phyloP scores from a whole-genome alignment of 2,888 invertebrate species.

The Campoplex nolae region DNA sequence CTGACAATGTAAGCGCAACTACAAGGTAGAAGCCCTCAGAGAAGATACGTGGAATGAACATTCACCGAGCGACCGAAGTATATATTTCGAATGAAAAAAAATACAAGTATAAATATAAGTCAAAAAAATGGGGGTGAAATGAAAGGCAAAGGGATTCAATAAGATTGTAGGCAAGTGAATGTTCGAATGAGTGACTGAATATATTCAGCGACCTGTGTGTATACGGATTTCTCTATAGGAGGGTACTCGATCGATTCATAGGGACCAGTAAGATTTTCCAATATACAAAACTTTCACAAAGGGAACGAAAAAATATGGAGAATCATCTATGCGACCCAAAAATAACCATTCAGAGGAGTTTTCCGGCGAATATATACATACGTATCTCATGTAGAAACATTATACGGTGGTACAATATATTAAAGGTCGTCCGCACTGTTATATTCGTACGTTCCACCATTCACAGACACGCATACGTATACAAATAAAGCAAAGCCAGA shows the following conservation, averaged over 20 bases:
- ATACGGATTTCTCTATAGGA: background rate
- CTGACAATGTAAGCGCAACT: background rate
- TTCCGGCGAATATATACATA: background rate
- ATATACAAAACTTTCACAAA: background rate
- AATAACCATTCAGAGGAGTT: conserved; percentile 41
- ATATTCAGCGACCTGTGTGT: background rate
- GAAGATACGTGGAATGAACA: conserved; percentile 4
- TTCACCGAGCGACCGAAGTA: background rate
- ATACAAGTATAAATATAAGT: background rate
- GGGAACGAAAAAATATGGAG: conserved; percentile 28
- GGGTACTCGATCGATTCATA: background rate
- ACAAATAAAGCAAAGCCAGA: conserved; percentile 13
- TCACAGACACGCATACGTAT: background rate
- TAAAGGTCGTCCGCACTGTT: background rate
- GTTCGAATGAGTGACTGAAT: background rate
- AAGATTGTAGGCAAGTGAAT: background rate
- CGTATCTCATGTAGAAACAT: background rate
- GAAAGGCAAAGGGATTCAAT: background rate
- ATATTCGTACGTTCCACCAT: background rate
- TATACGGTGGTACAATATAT: background rate
- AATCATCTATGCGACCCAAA: conserved; percentile 31
- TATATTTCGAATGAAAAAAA: background rate
- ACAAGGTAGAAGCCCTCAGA: background rate
- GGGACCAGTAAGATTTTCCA: background rate
- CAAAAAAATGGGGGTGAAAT: background rate